Percentiles rank a stretch among this genome's conserved stretches.
These are phyloP conservation scores for Mobula birostris DNA, from an alignment of 2,113 vertebrate species.

Conservation along the genomic window DNA sequence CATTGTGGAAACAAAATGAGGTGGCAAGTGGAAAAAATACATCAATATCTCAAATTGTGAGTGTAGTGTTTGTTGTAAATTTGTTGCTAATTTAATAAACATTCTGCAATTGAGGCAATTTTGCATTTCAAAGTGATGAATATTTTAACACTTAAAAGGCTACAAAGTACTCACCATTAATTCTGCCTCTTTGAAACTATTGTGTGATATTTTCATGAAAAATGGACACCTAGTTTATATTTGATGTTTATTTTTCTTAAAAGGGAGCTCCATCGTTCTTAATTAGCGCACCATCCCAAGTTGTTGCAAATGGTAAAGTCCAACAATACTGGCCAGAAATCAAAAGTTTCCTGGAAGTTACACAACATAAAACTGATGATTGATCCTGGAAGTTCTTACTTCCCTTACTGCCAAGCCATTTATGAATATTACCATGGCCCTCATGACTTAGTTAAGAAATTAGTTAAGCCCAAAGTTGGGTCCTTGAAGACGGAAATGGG, in stretches of 20 bases:
- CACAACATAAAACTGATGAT: background rate
- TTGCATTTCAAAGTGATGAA: slow-evolving; percentile 29
- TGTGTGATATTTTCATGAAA: background rate
- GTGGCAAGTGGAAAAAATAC: background rate
- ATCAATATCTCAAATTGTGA: background rate
- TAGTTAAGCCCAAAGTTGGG: no score
- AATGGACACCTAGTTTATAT: background rate
- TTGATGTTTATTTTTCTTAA: slow-evolving; percentile 6
- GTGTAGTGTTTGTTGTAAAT: background rate
- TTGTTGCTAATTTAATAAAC: background rate
- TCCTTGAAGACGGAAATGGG: no score
- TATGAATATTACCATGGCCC: no score
- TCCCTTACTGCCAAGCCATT: no score
- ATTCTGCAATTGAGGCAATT: background rate
- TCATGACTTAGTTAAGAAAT: no score
- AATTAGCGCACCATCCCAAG: background rate
- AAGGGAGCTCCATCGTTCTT: background rate
- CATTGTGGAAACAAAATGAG: background rate
- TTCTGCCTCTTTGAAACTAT: background rate
- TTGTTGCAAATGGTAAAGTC: background rate
- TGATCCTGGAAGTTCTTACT: no score
- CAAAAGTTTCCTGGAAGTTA: background rate
- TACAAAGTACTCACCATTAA: background rate
- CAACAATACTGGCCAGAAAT: background rate
- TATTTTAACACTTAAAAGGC: slow-evolving; percentile 20